Conservation (phyloP, 2,888 invertebrate genomes). For the Nasonovia ribisnigri region DNA sequence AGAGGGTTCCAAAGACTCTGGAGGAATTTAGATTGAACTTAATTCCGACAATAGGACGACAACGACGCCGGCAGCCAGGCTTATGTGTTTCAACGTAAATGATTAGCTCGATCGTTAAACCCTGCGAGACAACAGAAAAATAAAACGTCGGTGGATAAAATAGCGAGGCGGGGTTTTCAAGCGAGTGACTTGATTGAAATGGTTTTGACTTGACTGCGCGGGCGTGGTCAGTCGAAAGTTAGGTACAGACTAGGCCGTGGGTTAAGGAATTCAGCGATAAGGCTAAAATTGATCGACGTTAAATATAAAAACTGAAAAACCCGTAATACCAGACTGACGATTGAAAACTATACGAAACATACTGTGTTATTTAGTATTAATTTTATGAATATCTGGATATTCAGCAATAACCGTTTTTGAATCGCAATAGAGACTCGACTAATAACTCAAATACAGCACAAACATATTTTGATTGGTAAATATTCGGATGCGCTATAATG, state of each 20-base stretch:
- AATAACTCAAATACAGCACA: no score
- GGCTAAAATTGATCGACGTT: neutral
- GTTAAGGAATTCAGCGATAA: neutral
- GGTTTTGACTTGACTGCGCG: neutral
- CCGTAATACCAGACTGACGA: neutral
- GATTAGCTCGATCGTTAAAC: neutral
- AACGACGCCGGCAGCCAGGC: neutral
- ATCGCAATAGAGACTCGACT: no score
- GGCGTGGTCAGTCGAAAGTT: neutral
- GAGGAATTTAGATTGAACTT: conserved; percentile 25
- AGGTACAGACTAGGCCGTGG: neutral
- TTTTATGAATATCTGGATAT: no score
- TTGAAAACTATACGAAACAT: no score
- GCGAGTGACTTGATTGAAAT: neutral
- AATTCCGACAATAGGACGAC: conserved; percentile 22
- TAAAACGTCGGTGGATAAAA: neutral
- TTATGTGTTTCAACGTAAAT: conserved; percentile 21
- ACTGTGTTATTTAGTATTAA: no score
- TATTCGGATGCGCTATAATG: no score
- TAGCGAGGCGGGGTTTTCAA: neutral
- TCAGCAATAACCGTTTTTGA: no score
- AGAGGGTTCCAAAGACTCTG: neutral
- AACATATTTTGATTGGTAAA: no score
- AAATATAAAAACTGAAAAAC: neutral
- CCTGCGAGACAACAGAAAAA: neutral